Conservation (phyloP, 2,113 vertebrate genomes). For the Engraulis encrasicolus region DNA sequence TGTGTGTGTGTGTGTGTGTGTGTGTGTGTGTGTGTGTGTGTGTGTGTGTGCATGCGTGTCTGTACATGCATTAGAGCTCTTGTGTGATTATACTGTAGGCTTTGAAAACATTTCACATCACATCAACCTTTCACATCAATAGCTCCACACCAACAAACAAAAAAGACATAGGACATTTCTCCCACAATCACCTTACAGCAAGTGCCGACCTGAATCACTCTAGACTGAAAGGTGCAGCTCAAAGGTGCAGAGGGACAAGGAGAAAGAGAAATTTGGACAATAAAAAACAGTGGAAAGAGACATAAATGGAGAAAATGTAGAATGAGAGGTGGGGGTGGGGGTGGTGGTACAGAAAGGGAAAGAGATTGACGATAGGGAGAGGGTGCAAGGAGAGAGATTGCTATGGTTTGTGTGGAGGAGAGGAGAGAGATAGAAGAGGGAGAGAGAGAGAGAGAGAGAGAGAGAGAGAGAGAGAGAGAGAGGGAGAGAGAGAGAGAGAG, state of each 20-base stretch:
- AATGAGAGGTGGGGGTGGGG: too few relatives aligned
- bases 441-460: too few relatives aligned
- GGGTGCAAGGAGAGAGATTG: too few relatives aligned
- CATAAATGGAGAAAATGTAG: too few relatives aligned
- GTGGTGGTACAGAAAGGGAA: too few relatives aligned
- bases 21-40: neutral
- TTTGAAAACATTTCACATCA: slow-evolving; percentile 8
- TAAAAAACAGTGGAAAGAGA: too few relatives aligned
- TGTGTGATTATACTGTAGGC: neutral
- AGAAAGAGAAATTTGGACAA: too few relatives aligned
- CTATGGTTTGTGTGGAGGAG: too few relatives aligned
- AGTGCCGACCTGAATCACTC: neutral
- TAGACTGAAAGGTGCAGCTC: slow-evolving; percentile 64
- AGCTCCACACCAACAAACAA: slow-evolving; percentile 65
- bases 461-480: slow-evolving; percentile 29
- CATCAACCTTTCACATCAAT: slow-evolving; percentile 60
- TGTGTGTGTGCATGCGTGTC: neutral
- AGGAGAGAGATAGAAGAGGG: too few relatives aligned
- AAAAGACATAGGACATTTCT: slow-evolving; percentile 32
- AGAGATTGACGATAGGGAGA: too few relatives aligned
- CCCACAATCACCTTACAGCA: neutral
- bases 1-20: neutral
- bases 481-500: slow-evolving; percentile 34
- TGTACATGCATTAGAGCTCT: neutral
- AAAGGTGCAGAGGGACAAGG: slow-evolving; percentile 59